Evolutionary conservation across 2,797 vertebrate species (phyloP), one percentile per base, ranked within the genome.

Genomic region (Ataeniobius toweri): DNA sequence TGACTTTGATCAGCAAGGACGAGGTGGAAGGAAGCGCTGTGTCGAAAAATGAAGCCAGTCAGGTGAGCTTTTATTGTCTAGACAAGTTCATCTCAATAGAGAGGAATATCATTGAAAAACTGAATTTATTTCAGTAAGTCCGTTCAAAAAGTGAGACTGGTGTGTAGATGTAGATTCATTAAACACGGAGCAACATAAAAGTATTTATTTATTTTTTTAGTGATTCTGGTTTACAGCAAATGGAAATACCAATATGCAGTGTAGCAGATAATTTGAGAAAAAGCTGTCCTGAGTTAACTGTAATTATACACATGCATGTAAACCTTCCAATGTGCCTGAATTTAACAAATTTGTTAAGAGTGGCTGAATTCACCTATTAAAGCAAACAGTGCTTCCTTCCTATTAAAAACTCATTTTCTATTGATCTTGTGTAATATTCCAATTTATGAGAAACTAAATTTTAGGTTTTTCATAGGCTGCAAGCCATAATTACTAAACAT

Each of bases 1-100:
- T 99, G 85, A 97, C 97, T 71, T 94, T 99, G 83, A 99, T 99
- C 93, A 96, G 94, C 91, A 95, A 93, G 85, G 96, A 97, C 68
- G 97, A 99, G 92, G 96, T 95, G n/a, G 88, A 94, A 73, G 95
- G 92, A 94, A 97, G 98, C 92, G 84, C 71, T 0, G 87, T 98
- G 73, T 97, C 97, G 56, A 92, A 92, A 74, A 93, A 91, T 6
- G 97, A 99, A 81, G 97, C 97, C 80, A 91, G 92, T 81, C 94
- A 98, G 98, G 98, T 99, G 94, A 89, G 3, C 73, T 69, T 36
- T 36, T 22, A 13, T 48, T 71, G 20, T 51, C 1, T 53, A 53
- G 14, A 6, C 3, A 71, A 4, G 16, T 12, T 20, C 6, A 24
- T 0, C 20, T 51, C 22, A 24, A 16, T 69, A 68, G 65, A 13